Conservation (phyloP, 2,113 vertebrate species). For the Elephantulus edwardii region DNA sequence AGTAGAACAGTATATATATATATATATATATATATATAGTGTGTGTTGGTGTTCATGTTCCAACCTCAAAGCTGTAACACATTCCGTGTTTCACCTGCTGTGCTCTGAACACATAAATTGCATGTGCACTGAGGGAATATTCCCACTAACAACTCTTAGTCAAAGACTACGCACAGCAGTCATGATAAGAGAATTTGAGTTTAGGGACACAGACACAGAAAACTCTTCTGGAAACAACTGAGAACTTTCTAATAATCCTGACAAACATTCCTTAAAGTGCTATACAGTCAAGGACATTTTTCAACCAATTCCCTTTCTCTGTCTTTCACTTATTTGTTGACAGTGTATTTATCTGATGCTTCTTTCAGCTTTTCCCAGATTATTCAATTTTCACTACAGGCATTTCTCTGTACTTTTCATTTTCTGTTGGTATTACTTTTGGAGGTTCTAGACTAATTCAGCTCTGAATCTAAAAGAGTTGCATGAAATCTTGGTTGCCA, state of each 20-base stretch:
- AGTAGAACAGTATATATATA: too few species aligned
- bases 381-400: not conserved
- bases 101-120: not conserved
- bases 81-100: accelerated
- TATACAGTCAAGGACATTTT: not conserved
- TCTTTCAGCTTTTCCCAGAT: not conserved
- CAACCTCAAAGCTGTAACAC: accelerated
- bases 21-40: too few species aligned
- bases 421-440: not conserved
- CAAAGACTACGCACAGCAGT: accelerated
- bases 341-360: not conserved
- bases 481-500: not conserved
- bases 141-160: not conserved
- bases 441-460: not conserved
- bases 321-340: not conserved
- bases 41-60: not conserved
- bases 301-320: not conserved
- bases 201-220: not conserved
- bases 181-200: accelerated
- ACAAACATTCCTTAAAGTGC: not conserved
- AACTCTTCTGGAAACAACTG: not conserved
- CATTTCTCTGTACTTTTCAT: not conserved
- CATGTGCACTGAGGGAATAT: accelerated
- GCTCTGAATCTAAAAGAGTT: not conserved
- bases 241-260: not conserved